Percentiles rank a stretch among this genome's conserved stretches.
These are phyloP conservation scores for Perca fluviatilis DNA, from an alignment of 2,113 vertebrate species.

Conservation along the genomic window DNA sequence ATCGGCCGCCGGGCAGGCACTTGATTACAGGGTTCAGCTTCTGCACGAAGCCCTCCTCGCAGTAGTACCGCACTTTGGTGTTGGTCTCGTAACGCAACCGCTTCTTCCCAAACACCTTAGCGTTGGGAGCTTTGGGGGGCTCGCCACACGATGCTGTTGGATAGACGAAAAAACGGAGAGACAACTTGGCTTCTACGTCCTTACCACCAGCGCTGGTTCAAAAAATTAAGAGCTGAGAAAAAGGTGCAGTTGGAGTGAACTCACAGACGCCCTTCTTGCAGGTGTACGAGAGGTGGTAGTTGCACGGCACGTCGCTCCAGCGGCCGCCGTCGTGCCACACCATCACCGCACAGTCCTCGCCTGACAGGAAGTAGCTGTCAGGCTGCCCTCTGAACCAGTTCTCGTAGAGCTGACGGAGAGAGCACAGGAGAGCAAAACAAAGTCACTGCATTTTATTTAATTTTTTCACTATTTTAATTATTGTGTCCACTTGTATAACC, in stretches of 20 bases:
- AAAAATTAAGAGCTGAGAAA: fast-evolving
- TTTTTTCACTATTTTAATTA: too few relatives aligned
- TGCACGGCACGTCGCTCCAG: slow-evolving; percentile 97
- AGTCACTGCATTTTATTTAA: too few relatives aligned
- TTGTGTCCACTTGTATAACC: too few relatives aligned
- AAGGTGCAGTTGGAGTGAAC: slow-evolving; percentile 45
- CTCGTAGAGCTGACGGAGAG: slow-evolving; percentile 89
- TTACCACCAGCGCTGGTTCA: background rate
- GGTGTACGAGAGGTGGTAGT: slow-evolving; percentile 97
- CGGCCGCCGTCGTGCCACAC: slow-evolving; percentile 93
- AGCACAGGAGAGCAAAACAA: background rate
- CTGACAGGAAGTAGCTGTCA: slow-evolving; percentile 97
- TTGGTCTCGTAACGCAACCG: slow-evolving; percentile 86
- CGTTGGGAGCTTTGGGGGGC: slow-evolving; percentile 85
- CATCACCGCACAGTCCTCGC: slow-evolving; percentile 96
- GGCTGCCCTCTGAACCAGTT: slow-evolving; percentile 95
- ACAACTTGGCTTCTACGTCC: background rate
- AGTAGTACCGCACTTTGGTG: slow-evolving; percentile 88
- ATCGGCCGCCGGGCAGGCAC: slow-evolving; percentile 88
- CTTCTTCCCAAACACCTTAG: slow-evolving; percentile 87
- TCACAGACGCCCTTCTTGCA: slow-evolving; percentile 96
- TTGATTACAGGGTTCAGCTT: slow-evolving; percentile 88
- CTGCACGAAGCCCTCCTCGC: slow-evolving; percentile 86
- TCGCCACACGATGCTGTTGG: slow-evolving; percentile 85
- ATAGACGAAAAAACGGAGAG: background rate